A percentile compares a stretch with the other conserved stretches of the same genome.
phyloP scores from a whole-genome alignment of 2,888 invertebrate genomes.

The Nowickia ferox region DNA sequence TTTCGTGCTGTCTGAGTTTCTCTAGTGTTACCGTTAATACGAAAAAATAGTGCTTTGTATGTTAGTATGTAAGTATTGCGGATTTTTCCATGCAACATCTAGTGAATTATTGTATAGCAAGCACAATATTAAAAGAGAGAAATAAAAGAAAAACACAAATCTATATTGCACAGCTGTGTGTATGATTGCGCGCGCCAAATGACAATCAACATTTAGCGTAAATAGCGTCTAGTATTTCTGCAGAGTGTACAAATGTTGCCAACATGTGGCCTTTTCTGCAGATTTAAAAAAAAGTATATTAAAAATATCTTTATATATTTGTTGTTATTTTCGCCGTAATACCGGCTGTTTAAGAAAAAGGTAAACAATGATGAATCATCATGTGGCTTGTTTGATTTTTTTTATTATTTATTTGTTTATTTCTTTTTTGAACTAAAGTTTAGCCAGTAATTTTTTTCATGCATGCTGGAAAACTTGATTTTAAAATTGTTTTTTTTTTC shows the following conservation, averaged over 20 bases:
- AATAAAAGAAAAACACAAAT: neutral
- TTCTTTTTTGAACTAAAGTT: slow-evolving; percentile 6
- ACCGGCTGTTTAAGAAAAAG: slow-evolving; percentile 69
- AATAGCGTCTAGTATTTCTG: slow-evolving; percentile 59
- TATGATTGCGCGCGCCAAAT: slow-evolving; percentile 71
- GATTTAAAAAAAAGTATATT: slow-evolving; percentile 5
- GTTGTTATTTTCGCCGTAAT: slow-evolving; percentile 54
- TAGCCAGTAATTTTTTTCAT: slow-evolving; percentile 8
- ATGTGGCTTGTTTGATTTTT: neutral
- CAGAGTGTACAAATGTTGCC: slow-evolving; percentile 56
- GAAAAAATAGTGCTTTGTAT: slow-evolving; percentile 49
- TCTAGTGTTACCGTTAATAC: slow-evolving; percentile 45
- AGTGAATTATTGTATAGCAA: slow-evolving; percentile 19
- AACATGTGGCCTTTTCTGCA: slow-evolving; percentile 66
- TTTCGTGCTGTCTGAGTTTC: neutral
- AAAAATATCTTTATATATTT: neutral
- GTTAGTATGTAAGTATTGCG: neutral
- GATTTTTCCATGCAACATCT: slow-evolving; percentile 21
- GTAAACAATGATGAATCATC: slow-evolving; percentile 72
- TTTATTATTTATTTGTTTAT: neutral
- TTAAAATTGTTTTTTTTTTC: slow-evolving; percentile 25
- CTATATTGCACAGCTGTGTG: slow-evolving; percentile 67
- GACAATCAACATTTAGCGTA: slow-evolving; percentile 71
- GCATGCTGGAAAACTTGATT: slow-evolving; percentile 64
- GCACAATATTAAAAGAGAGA: slow-evolving; percentile 3